phyloP scores from a whole-genome alignment of 2,797 vertebrate species.

The Enoplosus armatus region DNA sequence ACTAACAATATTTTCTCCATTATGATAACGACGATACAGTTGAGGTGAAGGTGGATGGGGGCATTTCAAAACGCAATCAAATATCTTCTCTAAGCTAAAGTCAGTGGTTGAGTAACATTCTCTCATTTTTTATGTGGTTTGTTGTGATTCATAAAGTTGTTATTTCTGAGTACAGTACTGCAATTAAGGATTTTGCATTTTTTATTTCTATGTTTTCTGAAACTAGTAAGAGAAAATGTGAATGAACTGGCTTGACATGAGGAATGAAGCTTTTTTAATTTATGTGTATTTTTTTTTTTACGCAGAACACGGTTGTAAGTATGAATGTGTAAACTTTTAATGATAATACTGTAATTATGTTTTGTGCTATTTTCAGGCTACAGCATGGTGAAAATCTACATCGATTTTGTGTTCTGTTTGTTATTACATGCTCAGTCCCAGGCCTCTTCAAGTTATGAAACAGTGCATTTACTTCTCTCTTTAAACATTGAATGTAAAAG shows the following conservation, averaged over 20 bases:
- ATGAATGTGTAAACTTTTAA: constrained; percentile 50
- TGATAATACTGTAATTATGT: constrained; percentile 18
- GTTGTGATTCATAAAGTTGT: constrained; percentile 52
- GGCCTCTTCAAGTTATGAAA: constrained; percentile 64
- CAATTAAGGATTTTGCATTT: constrained; percentile 41
- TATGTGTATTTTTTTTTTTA: constrained; percentile 19
- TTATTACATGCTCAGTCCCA: constrained; percentile 49
- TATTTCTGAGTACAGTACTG: constrained; percentile 44
- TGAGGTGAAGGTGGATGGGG: constrained; percentile 64
- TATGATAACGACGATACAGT: constrained; percentile 52
- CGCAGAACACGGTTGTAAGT: constrained; percentile 35
- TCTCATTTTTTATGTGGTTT: constrained; percentile 48
- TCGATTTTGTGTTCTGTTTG: constrained; percentile 29
- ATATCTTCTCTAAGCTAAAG: constrained; percentile 64
- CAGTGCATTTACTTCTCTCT: constrained; percentile 55
- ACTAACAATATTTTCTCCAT: constrained; percentile 83
- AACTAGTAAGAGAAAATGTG: constrained; percentile 39
- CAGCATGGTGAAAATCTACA: constrained; percentile 10
- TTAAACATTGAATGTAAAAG: constrained; percentile 46
- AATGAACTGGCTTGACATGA: constrained; percentile 25
- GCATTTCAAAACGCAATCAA: constrained; percentile 71
- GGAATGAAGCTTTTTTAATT: constrained; percentile 24
- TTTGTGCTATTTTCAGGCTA: constrained; percentile 38
- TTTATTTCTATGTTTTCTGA: constrained; percentile 29
- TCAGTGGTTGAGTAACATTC: constrained; percentile 68